phyloP scores from a whole-genome alignment of 2,888 invertebrate genomes.

The Imbricaverruca yamaguchii region DNA sequence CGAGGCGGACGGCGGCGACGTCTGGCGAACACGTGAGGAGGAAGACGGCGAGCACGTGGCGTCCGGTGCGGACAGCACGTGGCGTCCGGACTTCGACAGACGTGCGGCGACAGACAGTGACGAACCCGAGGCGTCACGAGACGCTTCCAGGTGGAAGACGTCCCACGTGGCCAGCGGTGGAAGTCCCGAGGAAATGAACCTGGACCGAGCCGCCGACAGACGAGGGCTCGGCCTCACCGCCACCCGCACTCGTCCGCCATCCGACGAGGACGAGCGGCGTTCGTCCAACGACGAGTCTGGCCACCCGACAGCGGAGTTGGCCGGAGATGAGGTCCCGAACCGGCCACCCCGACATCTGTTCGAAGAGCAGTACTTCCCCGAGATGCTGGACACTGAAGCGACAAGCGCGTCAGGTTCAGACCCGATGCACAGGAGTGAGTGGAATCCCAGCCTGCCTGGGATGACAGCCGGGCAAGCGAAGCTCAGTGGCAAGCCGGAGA shows the following conservation, averaged over 20 bases:
- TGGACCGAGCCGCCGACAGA: too few relatives aligned
- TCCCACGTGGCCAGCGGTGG: too few relatives aligned
- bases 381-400: background rate
- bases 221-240: too few relatives aligned
- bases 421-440: background rate
- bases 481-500: background rate
- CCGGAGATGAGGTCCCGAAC: background rate
- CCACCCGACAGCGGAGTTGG: background rate
- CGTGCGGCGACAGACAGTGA: background rate
- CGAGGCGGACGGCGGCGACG: background rate
- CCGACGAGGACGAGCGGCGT: background rate
- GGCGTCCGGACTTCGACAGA: background rate
- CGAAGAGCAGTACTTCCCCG: conserved; percentile 2
- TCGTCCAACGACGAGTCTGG: background rate
- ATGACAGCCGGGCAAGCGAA: background rate
- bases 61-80: background rate
- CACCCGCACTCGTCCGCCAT: background rate
- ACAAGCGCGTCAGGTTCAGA: background rate
- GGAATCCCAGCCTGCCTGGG: too few relatives aligned
- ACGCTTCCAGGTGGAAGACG: too few relatives aligned
- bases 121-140: background rate
- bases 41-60: background rate
- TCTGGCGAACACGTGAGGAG: background rate
- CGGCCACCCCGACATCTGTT: background rate
- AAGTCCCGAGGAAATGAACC: too few relatives aligned